These are phyloP conservation scores for Coptotermes formosanus DNA, from an alignment of 1,140 invertebrate species.

Conservation along the genomic window DNA sequence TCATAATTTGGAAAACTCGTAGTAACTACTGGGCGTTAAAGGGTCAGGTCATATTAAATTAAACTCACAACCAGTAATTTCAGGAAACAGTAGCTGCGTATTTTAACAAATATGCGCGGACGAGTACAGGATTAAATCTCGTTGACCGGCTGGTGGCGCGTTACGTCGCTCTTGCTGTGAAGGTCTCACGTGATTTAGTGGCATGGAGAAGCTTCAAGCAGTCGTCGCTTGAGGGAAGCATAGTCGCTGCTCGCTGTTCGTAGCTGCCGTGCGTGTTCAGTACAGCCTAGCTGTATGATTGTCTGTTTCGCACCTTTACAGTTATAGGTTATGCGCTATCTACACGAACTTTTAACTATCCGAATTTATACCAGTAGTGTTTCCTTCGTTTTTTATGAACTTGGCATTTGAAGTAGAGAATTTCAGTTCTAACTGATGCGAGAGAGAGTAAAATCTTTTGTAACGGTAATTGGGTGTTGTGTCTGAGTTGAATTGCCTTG, in stretches of 20 bases:
- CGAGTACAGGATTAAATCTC: neutral
- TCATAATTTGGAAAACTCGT: no score
- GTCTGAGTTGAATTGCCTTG: no score
- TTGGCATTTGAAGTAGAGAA: no score
- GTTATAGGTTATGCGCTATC: neutral
- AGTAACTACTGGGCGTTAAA: no score
- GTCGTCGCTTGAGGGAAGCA: neutral
- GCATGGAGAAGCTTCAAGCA: neutral
- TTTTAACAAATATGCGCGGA: neutral
- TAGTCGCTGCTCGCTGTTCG: neutral
- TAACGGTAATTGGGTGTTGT: no score
- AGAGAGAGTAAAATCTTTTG: no score
- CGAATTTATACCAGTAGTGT: neutral
- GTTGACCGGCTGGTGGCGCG: neutral
- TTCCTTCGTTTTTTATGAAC: neutral
- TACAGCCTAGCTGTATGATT: neutral
- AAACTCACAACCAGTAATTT: no score
- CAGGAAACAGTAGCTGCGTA: no score
- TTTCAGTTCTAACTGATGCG: no score
- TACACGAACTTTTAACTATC: neutral
- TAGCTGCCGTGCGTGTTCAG: neutral
- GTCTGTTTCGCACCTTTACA: neutral
- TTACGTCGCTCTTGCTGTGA: neutral
- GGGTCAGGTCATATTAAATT: no score
- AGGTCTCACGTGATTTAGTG: neutral